Evolutionary conservation across 2,888 invertebrate species (phyloP).

Genomic region (Entomobrya multifasciata): DNA sequence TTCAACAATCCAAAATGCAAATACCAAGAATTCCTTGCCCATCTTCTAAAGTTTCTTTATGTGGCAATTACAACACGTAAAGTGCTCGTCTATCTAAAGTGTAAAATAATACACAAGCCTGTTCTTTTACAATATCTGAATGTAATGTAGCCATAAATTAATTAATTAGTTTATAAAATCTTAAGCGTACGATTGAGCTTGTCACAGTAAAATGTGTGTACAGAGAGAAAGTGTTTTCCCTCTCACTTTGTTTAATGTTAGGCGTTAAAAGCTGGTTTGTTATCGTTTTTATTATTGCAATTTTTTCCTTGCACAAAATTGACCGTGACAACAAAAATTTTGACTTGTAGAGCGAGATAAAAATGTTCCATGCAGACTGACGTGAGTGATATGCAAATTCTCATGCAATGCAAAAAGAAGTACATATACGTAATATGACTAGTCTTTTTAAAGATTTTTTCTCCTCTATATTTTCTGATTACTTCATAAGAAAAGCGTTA

Average conservation of each 20-base stretch:
- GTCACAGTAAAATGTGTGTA: background rate
- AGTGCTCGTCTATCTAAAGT: too few species aligned
- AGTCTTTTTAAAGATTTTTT: too few species aligned
- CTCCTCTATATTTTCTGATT: background rate
- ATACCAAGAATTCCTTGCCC: conserved; percentile 46
- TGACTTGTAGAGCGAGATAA: background rate
- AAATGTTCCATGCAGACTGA: too few species aligned
- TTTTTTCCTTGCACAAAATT: background rate
- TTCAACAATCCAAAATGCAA: background rate
- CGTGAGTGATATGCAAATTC: background rate
- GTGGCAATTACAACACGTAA: background rate
- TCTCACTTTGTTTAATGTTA: too few species aligned
- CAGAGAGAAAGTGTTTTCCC: too few species aligned
- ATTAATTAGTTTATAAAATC: conserved; percentile 28
- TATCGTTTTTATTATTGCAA: too few species aligned
- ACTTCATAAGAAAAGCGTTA: conserved; percentile 3
- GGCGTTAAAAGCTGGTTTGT: too few species aligned
- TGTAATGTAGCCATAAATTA: background rate
- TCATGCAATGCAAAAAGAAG: too few species aligned
- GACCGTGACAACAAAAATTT: background rate
- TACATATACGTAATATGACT: too few species aligned
- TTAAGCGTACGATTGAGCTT: background rate
- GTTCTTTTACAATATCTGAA: background rate
- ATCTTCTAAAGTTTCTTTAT: conserved; percentile 3
- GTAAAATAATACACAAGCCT: background rate